Base-by-base conservation (phyloP, 2,113 vertebrate genomes). In the Aphyosemion australe region DNA sequence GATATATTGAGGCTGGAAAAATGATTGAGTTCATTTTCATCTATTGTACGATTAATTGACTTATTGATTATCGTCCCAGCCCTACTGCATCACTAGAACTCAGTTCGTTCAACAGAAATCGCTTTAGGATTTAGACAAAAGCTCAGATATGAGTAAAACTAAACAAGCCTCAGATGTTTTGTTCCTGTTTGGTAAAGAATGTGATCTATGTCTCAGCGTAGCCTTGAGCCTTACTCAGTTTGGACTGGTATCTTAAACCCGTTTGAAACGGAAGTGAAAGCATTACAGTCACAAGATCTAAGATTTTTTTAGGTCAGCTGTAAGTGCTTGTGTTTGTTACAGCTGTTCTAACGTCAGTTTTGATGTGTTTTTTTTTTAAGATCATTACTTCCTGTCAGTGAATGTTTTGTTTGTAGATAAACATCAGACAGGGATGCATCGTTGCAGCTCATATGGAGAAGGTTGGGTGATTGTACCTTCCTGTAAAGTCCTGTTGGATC, bases 231-330 rank as follows among this genome's bases (percentile, higher is more conserved):
- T n/a, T 46, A 42, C 57, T n/a, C 48, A 69, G 66, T 52, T 75
- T 52, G 3, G 14, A 20, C 18, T 1, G 14, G 50, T 16, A 9
- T 32, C n/a, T n/a, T n/a, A n/a, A n/a, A n/a, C n/a, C n/a, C n/a
- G n/a, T n/a, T 1, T 4, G 12, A 65, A 64, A 61, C 53, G 61
- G 82, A 85, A 85, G 58, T 78, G 75, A 78, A 80, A 79, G 65
- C 57, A 50, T 78, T 50, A 37, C 34, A 68, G 66, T 71, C 65
- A 60, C 39, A 32, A 26, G 65, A 53, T 55, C 55, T 39, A 59
- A 39, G 47, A 42, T 2, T 62, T 48, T 73, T 31, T 65, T 12
- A 31, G 4, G 53, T 71, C 56, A 14, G 55, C 51, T 70, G 39
- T 62, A 48, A 50, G 20, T 47, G 15, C 19, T 2, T 48, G 34